These are phyloP conservation scores for Solenodon paradoxus DNA, from an alignment of 2,113 vertebrate genomes.

Conservation along the genomic window DNA sequence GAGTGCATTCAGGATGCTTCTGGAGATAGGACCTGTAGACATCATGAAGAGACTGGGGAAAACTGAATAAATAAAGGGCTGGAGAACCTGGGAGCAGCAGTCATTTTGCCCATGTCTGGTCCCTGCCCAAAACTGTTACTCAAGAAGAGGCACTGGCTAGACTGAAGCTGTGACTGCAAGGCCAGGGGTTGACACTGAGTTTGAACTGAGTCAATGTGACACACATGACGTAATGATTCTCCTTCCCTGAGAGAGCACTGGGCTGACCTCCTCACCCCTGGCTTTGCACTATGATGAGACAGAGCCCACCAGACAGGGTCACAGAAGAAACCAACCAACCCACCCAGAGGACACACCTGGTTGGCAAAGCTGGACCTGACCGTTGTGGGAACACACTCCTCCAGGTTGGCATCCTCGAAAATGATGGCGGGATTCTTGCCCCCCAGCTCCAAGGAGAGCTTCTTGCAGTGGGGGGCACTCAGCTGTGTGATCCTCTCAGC, in stretches of 20 bases:
- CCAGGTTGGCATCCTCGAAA: conserved; percentile 93
- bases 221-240: neutral
- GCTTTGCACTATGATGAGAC: neutral
- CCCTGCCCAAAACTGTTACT: neutral
- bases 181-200: fast-evolving
- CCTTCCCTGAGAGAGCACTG: neutral
- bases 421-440: conserved; percentile 96
- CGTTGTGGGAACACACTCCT: conserved; percentile 89
- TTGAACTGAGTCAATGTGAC: neutral
- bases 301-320: neutral
- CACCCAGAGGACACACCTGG: conserved; percentile 85
- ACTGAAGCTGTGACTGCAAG: neutral
- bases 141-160: neutral
- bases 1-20: neutral
- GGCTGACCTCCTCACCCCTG: neutral
- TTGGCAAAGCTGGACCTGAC: conserved; percentile 96
- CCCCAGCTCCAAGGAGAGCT: conserved; percentile 95
- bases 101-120: neutral
- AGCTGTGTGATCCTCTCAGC: conserved; percentile 88
- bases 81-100: neutral
- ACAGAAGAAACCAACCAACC: neutral
- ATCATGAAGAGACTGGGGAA: neutral
- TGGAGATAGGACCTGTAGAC: neutral
- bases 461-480: conserved; percentile 93
- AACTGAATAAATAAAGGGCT: too few species aligned